Evolutionary conservation across 2,113 vertebrate species (phyloP).

Genomic region (Seriola quinqueradiata): DNA sequence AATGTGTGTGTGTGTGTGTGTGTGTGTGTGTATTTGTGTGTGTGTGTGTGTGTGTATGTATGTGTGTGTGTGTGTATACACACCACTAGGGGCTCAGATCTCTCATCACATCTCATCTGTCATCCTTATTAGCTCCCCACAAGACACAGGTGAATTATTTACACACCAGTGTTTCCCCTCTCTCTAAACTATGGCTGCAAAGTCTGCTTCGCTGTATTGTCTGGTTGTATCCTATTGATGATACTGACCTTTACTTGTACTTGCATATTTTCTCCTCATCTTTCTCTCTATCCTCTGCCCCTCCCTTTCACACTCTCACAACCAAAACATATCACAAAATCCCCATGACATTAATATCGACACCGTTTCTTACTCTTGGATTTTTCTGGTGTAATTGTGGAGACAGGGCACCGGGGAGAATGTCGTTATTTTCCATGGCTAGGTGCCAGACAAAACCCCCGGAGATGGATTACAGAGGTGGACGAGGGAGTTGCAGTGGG

Average conservation of each 20-base stretch:
- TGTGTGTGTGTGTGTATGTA: conserved; percentile 18
- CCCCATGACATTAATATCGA: conserved; percentile 48
- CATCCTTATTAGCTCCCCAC: conserved; percentile 74
- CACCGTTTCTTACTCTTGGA: conserved; percentile 35
- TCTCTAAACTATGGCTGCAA: conserved; percentile 9
- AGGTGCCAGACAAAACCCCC: conserved; percentile 68
- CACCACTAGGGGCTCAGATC: conserved; percentile 39
- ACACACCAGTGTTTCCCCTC: conserved; percentile 39
- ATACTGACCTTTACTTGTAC: conserved; percentile 58
- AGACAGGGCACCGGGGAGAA: conserved; percentile 48
- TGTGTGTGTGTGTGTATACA: background rate
- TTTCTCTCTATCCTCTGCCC: background rate
- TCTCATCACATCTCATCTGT: conserved; percentile 70
- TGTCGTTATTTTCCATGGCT: conserved; percentile 51
- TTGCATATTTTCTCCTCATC: conserved; percentile 35
- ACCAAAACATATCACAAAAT: conserved; percentile 39
- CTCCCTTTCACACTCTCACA: background rate
- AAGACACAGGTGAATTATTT: conserved; percentile 70
- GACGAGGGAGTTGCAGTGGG: conserved; percentile 29
- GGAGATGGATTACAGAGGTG: conserved; percentile 67
- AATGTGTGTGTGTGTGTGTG: conserved; percentile 17
- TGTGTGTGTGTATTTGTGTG: conserved; percentile 18
- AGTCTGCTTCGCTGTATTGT: conserved; percentile 20
- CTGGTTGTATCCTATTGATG: conserved; percentile 48
- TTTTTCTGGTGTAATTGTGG: conserved; percentile 54